These are phyloP conservation scores for Notoglanidium macrostoma DNA, from an alignment of 2,797 vertebrate species.

Conservation along the genomic window DNA sequence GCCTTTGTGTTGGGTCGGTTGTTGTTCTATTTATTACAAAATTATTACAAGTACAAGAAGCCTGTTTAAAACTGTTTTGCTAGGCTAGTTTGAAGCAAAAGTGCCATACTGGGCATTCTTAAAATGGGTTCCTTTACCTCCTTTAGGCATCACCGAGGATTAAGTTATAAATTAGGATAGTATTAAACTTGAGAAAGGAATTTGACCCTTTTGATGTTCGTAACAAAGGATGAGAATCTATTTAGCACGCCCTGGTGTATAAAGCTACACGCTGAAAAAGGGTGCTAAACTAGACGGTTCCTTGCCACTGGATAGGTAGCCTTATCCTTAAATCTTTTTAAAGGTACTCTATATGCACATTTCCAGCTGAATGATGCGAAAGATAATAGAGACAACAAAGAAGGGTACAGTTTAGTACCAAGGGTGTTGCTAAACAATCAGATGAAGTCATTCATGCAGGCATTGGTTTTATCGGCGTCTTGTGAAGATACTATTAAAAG, in stretches of 20 bases:
- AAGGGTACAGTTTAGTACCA: neutral
- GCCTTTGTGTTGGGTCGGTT: neutral
- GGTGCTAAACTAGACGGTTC: neutral
- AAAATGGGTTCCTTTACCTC: neutral
- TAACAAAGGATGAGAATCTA: neutral
- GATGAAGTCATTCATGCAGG: neutral
- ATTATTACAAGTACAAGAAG: neutral
- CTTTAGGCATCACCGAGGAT: neutral
- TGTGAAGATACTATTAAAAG: neutral
- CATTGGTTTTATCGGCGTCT: neutral
- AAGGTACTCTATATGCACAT: neutral
- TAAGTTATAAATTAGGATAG: neutral
- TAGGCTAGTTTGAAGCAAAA: slow-evolving; percentile 9
- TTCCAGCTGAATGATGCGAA: neutral
- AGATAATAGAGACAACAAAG: neutral
- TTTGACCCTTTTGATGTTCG: neutral
- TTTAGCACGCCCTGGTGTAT: neutral
- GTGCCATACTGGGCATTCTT: neutral
- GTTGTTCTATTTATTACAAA: neutral
- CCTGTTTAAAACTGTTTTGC: neutral
- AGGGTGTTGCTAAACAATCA: neutral
- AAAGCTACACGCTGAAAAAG: neutral
- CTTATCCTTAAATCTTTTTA: neutral
- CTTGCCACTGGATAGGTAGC: neutral
- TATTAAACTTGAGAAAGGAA: neutral